A percentile compares a stretch with the other conserved stretches of the same genome.
Conservation (phyloP, 2,113 vertebrate species). For the Poeciliopsis turrubarensis region DNA sequence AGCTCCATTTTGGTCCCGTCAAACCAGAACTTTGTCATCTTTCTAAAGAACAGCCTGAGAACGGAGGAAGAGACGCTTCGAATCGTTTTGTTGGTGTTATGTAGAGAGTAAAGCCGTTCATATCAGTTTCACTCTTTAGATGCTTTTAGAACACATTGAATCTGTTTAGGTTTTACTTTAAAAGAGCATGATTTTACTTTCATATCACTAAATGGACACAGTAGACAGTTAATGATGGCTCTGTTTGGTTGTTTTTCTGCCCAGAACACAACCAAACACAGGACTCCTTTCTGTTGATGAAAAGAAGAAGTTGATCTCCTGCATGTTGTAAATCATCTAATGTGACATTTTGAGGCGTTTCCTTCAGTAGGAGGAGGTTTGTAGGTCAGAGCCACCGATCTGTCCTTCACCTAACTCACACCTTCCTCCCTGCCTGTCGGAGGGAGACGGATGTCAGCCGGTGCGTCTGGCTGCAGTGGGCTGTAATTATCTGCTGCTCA, state of each 20-base stretch:
- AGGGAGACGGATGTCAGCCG: slow-evolving; percentile 35
- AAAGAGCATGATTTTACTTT: no score
- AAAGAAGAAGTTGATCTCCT: neutral
- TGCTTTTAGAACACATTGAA: no score
- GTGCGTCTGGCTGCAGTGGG: slow-evolving; percentile 51
- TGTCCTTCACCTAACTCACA: slow-evolving; percentile 20
- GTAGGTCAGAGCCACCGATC: neutral
- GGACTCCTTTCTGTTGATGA: no score
- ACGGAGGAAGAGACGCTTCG: slow-evolving; percentile 9
- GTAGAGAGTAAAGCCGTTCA: slow-evolving; percentile 17
- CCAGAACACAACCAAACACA: no score
- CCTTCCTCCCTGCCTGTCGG: slow-evolving; percentile 21
- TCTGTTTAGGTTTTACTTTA: no score
- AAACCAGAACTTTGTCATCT: neutral
- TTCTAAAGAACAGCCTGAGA: neutral
- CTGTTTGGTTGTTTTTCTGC: no score
- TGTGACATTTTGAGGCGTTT: neutral
- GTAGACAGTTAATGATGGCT: no score
- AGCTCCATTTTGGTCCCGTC: no score
- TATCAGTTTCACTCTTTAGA: neutral
- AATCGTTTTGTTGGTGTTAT: slow-evolving; percentile 19
- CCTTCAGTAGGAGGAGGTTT: neutral
- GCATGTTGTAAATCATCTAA: neutral
- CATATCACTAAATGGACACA: no score
- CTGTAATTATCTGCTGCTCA: slow-evolving; percentile 61